A percentile compares a stretch with the other conserved stretches of the same genome.
These are phyloP conservation scores for Manacus vitellinus DNA, from an alignment of 2,113 vertebrate species.

Conservation along the genomic window DNA sequence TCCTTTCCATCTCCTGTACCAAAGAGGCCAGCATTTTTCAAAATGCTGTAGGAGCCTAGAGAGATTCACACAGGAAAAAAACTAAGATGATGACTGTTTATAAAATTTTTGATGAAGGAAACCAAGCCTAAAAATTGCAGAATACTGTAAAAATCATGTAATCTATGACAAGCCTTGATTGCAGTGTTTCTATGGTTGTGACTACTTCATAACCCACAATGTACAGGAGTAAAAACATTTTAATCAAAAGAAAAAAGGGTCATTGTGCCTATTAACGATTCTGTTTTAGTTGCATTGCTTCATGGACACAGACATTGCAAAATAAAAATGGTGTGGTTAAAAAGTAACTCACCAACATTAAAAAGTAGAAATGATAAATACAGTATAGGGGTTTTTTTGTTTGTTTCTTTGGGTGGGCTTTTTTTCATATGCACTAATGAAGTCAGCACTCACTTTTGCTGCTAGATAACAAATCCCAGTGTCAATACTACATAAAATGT, in stretches of 20 bases:
- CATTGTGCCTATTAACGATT: background rate
- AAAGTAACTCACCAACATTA: background rate
- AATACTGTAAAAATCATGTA: background rate
- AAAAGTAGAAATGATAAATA: conserved; percentile 7
- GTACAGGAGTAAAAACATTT: background rate
- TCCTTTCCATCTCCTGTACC: background rate
- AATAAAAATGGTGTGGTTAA: background rate
- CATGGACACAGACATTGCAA: background rate
- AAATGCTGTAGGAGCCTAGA: background rate
- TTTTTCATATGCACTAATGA: background rate
- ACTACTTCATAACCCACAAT: background rate
- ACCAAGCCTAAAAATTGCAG: background rate
- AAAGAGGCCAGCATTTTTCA: background rate
- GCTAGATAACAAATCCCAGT: conserved; percentile 21
- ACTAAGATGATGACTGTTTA: background rate
- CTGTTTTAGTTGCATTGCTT: background rate
- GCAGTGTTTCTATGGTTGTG: background rate
- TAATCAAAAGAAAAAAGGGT: background rate
- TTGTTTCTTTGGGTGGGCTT: background rate
- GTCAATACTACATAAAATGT: conserved; percentile 29
- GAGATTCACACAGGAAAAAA: background rate
- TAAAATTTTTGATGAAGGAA: background rate
- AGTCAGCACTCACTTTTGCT: background rate
- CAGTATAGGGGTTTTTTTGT: background rate
- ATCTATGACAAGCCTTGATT: background rate